phyloP scores from a whole-genome alignment of 1,140 invertebrate species.

The Zaprionus vittiger region DNA sequence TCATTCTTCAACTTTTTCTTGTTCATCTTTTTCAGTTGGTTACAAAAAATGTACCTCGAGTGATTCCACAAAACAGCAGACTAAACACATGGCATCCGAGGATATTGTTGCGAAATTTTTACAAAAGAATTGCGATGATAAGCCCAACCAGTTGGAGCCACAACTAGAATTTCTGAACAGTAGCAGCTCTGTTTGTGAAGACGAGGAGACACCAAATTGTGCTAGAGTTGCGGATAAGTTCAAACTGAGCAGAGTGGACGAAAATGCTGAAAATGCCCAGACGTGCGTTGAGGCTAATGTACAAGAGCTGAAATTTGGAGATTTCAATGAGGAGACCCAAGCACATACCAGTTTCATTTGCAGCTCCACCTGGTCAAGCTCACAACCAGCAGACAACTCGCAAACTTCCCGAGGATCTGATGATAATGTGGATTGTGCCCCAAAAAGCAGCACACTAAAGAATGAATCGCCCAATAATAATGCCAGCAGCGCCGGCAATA shows the following conservation, averaged over 20 bases:
- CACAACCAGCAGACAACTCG: slow-evolving; percentile 41
- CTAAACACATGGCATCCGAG: slow-evolving; percentile 59
- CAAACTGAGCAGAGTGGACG: not conserved
- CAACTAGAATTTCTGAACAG: slow-evolving; percentile 76
- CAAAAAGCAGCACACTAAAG: slow-evolving; percentile 9
- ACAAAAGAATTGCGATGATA: slow-evolving; percentile 38
- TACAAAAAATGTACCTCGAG: slow-evolving; percentile 31
- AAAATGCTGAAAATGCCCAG: not conserved
- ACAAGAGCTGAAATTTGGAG: slow-evolving; percentile 68
- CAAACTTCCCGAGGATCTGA: slow-evolving; percentile 8
- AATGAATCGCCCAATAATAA: slow-evolving; percentile 1
- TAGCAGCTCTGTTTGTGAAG: slow-evolving; percentile 70
- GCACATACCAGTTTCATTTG: slow-evolving; percentile 56
- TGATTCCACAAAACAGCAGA: not conserved
- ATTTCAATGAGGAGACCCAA: slow-evolving; percentile 59
- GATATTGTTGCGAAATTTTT: slow-evolving; percentile 76
- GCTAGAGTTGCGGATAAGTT: slow-evolving; percentile 5
- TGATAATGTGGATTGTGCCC: slow-evolving; percentile 61
- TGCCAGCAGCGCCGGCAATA: slow-evolving; percentile 28
- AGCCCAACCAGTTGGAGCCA: slow-evolving; percentile 24
- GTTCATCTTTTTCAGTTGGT: slow-evolving; percentile 20
- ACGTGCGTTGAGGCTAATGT: slow-evolving; percentile 36
- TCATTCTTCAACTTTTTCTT: not conserved
- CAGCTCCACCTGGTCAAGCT: slow-evolving; percentile 71
- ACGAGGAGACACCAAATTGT: slow-evolving; percentile 48